Evolutionary conservation across 2,797 vertebrate genomes (phyloP), one percentile per base, ranked within the genome.

Genomic region (Triplophysa yarkandensis): DNA sequence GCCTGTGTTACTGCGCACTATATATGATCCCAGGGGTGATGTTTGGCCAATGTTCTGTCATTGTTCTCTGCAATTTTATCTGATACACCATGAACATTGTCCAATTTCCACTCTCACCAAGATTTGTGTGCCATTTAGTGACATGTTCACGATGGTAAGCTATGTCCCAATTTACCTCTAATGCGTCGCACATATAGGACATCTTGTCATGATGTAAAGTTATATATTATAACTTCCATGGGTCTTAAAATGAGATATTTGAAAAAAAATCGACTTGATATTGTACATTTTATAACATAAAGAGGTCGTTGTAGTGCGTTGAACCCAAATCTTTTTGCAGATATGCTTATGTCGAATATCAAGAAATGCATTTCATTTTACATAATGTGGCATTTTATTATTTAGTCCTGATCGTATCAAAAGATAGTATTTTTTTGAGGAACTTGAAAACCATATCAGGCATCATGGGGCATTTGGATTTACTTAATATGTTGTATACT

Each of bases 261-360:
- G 83, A 77, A 76, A 74, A 39, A 50, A 62, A 78, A 82, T 84
- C 84, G 80, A 85, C 84, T 85, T 87, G 84, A 87, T 87, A 83
- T 81, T 80, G 76, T 73, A 85, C 86, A 85, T 90, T 90, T 88
- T 89, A 91, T 86, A 83, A 86, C 85, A 83, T 72, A 78, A 82
- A 77, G 73, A 80, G 82, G 85, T 73, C 67, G 84, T 81, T 85
- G n/a, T 87, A 81, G 88, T 88, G 85, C 80, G 72, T 78, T 34
- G 62, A 86, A 83, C 84, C 14, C 2, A 19, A 77, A 58, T 58
- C 83, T 23, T 32, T n/a, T 58, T 19, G 3, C 34, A 6, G 36
- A 39, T 14, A 39, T 11, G 34, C 7, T 36, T 36, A 9, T 36
- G 6, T 3, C 32, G 1, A 34, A n/a, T n/a, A n/a, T n/a, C n/a